A percentile compares a stretch with the other conserved stretches of the same genome.
These are phyloP conservation scores for Eucriotettix oculatus DNA, from an alignment of 2,888 invertebrate species.

Conservation along the genomic window DNA sequence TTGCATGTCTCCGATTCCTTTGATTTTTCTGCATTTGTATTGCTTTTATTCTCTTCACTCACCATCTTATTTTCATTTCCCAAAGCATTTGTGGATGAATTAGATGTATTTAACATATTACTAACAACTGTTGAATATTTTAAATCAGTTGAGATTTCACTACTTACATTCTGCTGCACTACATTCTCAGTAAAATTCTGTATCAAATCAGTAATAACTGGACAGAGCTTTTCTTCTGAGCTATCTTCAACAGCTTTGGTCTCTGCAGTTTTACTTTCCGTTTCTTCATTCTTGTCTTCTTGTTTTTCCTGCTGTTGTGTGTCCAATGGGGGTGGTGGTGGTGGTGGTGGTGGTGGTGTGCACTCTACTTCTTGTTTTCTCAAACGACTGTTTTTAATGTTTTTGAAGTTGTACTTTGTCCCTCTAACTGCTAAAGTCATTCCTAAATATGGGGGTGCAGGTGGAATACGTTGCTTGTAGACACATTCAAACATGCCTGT, in stretches of 20 bases:
- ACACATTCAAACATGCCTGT: slow-evolving; percentile 68
- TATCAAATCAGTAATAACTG: slow-evolving; percentile 5
- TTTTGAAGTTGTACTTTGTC: slow-evolving; percentile 27
- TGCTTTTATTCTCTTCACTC: background rate
- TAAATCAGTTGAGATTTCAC: no score
- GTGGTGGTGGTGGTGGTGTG: background rate
- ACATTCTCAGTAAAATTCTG: slow-evolving; percentile 1
- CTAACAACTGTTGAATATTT: no score
- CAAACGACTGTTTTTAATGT: background rate
- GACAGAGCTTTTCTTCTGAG: background rate
- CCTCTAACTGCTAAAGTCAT: slow-evolving; percentile 52
- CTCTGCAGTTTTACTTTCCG: background rate
- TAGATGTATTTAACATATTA: no score
- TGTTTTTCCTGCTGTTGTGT: background rate
- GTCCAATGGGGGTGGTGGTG: no score
- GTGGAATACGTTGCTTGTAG: slow-evolving; percentile 60
- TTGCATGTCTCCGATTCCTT: no score
- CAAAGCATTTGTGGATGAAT: no score
- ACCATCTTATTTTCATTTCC: background rate
- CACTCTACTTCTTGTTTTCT: no score
- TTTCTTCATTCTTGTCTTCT: background rate
- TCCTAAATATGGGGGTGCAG: slow-evolving; percentile 66
- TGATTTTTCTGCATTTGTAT: background rate
- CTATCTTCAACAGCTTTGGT: background rate
- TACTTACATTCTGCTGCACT: no score